Evolutionary conservation across 2,888 invertebrate genomes (phyloP).

Genomic region (Dorcus parallelipipedus): DNA sequence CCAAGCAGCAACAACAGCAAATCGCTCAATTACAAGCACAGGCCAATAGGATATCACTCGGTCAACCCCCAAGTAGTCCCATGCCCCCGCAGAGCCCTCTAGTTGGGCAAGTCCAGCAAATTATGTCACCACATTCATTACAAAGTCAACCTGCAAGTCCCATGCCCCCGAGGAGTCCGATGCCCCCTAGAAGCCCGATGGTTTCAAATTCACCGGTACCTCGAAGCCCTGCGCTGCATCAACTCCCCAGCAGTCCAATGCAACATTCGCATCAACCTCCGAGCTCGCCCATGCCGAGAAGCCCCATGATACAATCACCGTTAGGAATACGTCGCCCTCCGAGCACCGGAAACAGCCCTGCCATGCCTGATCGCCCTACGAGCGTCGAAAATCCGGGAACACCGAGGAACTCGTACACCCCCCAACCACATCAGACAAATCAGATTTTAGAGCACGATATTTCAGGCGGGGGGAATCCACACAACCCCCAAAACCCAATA

Average conservation of each 20-base stretch:
- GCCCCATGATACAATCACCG: conserved; percentile 53
- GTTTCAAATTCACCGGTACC: conserved; percentile 57
- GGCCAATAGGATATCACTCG: conserved; percentile 25
- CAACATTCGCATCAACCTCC: conserved; percentile 51
- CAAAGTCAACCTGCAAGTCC: conserved; percentile 47
- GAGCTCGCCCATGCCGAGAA: conserved; percentile 46
- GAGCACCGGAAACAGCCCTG: conserved; percentile 53
- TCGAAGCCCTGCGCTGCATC: conserved; percentile 57
- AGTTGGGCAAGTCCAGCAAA: conserved; percentile 42
- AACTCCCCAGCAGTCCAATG: conserved; percentile 54
- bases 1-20: conserved; percentile 43
- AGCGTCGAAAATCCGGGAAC: conserved; percentile 59
- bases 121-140: conserved; percentile 48
- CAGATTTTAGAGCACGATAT: conserved; percentile 21
- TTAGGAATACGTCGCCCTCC: conserved; percentile 56
- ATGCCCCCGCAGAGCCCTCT: conserved; percentile 55
- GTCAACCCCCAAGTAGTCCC: conserved; percentile 54
- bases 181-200: conserved; percentile 50
- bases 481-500: conserved; percentile 56
- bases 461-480: conserved; percentile 53
- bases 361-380: conserved; percentile 58
- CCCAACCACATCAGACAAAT: conserved; percentile 25
- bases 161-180: conserved; percentile 50
- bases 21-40: conserved; percentile 43
- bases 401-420: conserved; percentile 50